Base-by-base conservation (phyloP, 2,888 invertebrate species). In the Aspidiotus destructor region DNA sequence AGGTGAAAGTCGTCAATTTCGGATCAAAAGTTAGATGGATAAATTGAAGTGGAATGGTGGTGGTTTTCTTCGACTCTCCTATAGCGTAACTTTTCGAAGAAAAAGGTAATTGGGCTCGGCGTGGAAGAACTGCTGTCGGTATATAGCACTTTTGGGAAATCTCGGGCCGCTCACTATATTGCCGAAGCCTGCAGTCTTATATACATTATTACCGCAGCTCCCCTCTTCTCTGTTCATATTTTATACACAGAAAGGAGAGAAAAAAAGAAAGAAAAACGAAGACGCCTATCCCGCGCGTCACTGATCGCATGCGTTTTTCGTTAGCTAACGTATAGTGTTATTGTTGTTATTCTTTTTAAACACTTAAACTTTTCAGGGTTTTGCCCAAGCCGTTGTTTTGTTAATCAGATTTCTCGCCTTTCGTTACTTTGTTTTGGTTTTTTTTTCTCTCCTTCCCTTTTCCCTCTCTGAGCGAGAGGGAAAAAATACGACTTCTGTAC, bases 91-190 rank as follows among this genome's bases (percentile, higher is more conserved):
- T 64, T 64, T 64, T 64, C 44, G 64, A 64, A 58, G 58, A 65
- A 28, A 28, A 64, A 65, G 65, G 65, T 65, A 65, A 65, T 65
- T 65, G 65, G 65, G 65, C 65, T 65, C 65, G 57, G 65, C 42
- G 58, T 65, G 65, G 58, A 58, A 65, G 65, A 57, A 44, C 57
- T 58, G 57, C 65, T 65, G 65, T 65, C 65, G 65, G 65, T 65
- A 65, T 65, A 65, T 65, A 65, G 65, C 65, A 65, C 65, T 65
- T 65, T 65, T 65, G 65, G 65, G 65, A 65, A 65, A 65, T 65
- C 65, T 65, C 65, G 65, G 65, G 65, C 65, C 65, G 57, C 65
- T 65, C 65, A 42, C 57, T 65, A 65, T 65, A 65, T 65, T 65
- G 65, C 65, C 65, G 65, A 65, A 58, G 65, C 28, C 65, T 65